A percentile compares a stretch with the other conserved stretches of the same genome.
phyloP scores from a whole-genome alignment of 2,888 invertebrate species.

The Zygogramma bicolorata region DNA sequence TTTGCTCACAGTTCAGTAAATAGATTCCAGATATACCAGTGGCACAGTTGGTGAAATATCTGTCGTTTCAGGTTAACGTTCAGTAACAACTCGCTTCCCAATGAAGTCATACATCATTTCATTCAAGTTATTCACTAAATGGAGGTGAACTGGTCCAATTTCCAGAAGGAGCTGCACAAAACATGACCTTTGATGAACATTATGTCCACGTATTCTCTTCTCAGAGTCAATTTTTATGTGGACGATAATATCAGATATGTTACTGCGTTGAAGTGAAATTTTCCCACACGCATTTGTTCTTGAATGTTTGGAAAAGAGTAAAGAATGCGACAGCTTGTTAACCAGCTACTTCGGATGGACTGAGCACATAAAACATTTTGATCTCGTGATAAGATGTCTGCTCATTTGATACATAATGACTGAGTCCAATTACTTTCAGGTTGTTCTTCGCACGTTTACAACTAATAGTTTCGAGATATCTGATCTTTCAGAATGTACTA shows the following conservation, averaged over 20 bases:
- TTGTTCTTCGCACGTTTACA: constrained; percentile 17
- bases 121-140: no score
- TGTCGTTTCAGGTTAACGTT: no score
- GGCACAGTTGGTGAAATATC: no score
- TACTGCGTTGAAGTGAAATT: background rate
- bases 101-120: no score
- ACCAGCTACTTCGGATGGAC: background rate
- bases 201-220: no score
- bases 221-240: background rate
- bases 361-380: background rate
- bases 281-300: background rate
- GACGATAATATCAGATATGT: background rate
- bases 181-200: no score
- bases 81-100: no score
- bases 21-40: no score
- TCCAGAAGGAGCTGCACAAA: no score
- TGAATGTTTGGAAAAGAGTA: background rate
- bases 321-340: background rate
- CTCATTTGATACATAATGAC: constrained; percentile 10
- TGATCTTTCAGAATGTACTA: background rate
- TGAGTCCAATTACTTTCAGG: constrained; percentile 12
- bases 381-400: constrained; percentile 4
- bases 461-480: background rate
- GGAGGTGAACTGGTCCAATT: no score
- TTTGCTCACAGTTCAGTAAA: no score